Conservation (phyloP, 2,113 vertebrate genomes). For the Saccopteryx leptura region DNA sequence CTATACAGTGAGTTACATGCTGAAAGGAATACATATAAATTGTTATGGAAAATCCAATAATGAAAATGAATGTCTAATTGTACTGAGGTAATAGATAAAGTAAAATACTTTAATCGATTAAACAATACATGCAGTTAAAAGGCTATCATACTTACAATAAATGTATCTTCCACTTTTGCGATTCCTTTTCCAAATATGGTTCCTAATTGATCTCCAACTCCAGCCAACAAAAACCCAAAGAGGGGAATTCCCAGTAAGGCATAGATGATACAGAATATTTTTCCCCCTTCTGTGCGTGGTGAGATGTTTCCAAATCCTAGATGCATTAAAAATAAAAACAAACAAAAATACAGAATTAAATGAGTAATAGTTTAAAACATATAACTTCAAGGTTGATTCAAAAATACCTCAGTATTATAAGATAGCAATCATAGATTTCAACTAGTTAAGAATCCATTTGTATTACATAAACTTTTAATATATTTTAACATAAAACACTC, state of each 20-base stretch:
- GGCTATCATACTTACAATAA: slow-evolving; percentile 93
- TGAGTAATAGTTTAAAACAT: slow-evolving; percentile 58
- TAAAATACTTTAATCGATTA: not conserved
- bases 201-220: slow-evolving; percentile 98
- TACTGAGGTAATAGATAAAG: not conserved
- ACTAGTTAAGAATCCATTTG: not conserved
- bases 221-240: slow-evolving; percentile 98
- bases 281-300: slow-evolving; percentile 97
- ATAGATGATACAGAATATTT: slow-evolving; percentile 99
- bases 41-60: not conserved
- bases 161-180: slow-evolving; percentile 97
- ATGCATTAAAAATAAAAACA: slow-evolving; percentile 10
- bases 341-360: slow-evolving; percentile 73
- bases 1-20: not conserved
- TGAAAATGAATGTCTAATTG: not conserved
- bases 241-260: slow-evolving; percentile 98
- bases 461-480: not conserved
- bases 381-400: slow-evolving; percentile 33
- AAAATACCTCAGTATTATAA: not conserved
- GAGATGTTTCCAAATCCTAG: slow-evolving; percentile 99
- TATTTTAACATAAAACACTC: not conserved
- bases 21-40: not conserved
- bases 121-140: not conserved
- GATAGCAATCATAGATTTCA: not conserved
- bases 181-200: slow-evolving; percentile 99